Base-by-base conservation (phyloP, 1,140 invertebrate species). In the Macrosteles quadrilineatus region DNA sequence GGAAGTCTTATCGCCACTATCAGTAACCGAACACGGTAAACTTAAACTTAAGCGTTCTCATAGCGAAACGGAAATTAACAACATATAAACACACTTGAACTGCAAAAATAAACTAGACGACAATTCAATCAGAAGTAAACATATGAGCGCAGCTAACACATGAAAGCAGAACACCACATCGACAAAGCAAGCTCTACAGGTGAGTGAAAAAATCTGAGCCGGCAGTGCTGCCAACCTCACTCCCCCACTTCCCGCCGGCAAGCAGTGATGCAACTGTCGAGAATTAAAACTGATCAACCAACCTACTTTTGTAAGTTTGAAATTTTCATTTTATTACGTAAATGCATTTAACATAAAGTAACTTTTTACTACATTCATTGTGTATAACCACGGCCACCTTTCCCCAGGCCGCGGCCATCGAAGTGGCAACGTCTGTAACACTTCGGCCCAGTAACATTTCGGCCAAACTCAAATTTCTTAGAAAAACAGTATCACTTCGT, bases 171-270 rank as follows among this genome's bases (percentile, higher is more conserved):
- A 21, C 14, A 17, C 14, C 6, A 21, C 47, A 19, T 3, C 4
- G 14, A 4, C 14, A n/a, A 3, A 17, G 47, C 47, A 4, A 6
- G 14, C 14, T 17, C 47, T n/a, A 50, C 47, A 50, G 47, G 47
- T 50, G 47, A 50, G 47, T 50, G 47, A 36, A 19, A 50, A 50
- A 50, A 50, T 50, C 47, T 50, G 47, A 50, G 47, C 47, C n/a
- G 47, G n/a, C 47, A 50, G n/a, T 50, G 47, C 47, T 50, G 47
- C 47, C 47, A 50, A 50, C 47, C 47, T 17, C 14, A 50, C 47
- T 50, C 47, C 47, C 47, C 47, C 47, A 50, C 47, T 50, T 50
- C 47, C 47, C 47, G n/a, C 47, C 32, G 32, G 32, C 32, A 36
- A 6, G 47, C 47, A 50, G 47, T 50, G 47, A 50, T 50, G 47